A percentile compares a stretch with the other conserved stretches of the same genome.
Conservation (phyloP, 1,140 invertebrate genomes). For the Oscheius sp. region DNA sequence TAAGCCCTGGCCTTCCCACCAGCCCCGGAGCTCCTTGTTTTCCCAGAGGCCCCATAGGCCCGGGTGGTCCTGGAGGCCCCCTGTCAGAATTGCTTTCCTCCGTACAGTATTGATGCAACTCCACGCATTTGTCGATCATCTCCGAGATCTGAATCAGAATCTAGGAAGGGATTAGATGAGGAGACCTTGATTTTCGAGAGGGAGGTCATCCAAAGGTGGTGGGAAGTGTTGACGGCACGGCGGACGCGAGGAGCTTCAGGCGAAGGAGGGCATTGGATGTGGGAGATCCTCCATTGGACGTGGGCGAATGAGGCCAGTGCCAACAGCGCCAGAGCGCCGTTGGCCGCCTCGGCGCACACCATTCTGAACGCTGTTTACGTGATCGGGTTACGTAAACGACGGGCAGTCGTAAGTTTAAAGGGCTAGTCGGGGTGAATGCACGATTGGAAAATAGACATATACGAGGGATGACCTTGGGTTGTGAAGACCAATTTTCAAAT, state of each 20-base stretch:
- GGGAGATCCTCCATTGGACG: slow-evolving; percentile 39
- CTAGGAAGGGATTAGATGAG: not conserved
- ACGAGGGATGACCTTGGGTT: not conserved
- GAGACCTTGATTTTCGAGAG: slow-evolving; percentile 53
- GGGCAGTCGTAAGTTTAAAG: not conserved
- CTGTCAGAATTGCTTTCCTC: slow-evolving; percentile 41
- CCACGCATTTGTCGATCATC: slow-evolving; percentile 57
- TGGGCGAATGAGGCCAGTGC: slow-evolving; percentile 42
- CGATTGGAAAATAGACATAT: not conserved
- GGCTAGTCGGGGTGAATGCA: not conserved
- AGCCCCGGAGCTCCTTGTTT: slow-evolving; percentile 30
- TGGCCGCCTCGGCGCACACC: slow-evolving; percentile 9
- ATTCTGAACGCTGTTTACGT: not conserved
- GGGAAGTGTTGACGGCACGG: not conserved
- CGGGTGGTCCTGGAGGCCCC: slow-evolving; percentile 45
- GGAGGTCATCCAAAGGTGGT: slow-evolving; percentile 54
- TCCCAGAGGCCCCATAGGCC: slow-evolving; percentile 39
- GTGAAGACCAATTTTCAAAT: not conserved
- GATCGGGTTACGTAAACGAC: not conserved
- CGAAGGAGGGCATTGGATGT: slow-evolving; percentile 14
- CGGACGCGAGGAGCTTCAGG: slow-evolving; percentile 8
- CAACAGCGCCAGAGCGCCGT: slow-evolving; percentile 26
- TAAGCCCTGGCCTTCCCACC: slow-evolving; percentile 34
- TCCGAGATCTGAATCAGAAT: slow-evolving; percentile 52
- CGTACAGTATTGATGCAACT: slow-evolving; percentile 56